Evolutionary conservation across 2,797 vertebrate species (phyloP).

Genomic region (Poeciliopsis infans): DNA sequence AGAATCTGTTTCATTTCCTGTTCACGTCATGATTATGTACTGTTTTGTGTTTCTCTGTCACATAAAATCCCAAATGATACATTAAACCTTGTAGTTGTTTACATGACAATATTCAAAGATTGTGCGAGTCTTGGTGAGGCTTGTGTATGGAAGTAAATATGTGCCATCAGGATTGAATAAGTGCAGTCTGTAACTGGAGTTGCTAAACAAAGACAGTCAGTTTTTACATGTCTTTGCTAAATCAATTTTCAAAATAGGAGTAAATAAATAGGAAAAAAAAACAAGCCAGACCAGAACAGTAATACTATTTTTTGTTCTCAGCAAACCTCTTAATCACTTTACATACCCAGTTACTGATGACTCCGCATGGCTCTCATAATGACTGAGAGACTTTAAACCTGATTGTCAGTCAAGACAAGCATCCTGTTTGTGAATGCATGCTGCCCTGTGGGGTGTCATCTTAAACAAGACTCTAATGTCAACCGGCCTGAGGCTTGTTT

Average conservation of each 20-base stretch:
- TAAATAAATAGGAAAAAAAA: not conserved
- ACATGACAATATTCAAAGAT: not conserved
- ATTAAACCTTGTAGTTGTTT: not conserved
- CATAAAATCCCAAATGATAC: not conserved
- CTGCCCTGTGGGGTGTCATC: constrained; percentile 27
- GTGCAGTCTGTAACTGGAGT: not conserved
- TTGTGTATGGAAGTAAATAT: not conserved
- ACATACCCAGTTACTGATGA: not conserved
- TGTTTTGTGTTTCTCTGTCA: not conserved
- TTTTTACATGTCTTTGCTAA: not conserved
- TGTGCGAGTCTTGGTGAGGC: not conserved
- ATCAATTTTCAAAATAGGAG: not conserved
- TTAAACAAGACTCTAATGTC: constrained; percentile 40
- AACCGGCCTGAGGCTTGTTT: constrained; percentile 45
- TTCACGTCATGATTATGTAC: not conserved
- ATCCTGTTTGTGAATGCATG: constrained; percentile 51
- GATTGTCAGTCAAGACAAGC: constrained; percentile 54
- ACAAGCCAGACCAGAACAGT: not conserved
- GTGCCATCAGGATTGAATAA: too few species aligned
- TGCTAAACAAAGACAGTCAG: not conserved
- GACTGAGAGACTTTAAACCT: not conserved
- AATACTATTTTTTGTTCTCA: not conserved
- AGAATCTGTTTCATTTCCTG: not conserved
- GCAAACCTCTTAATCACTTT: not conserved
- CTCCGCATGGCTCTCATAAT: not conserved